phyloP scores from a whole-genome alignment of 1,140 invertebrate genomes.

The Diorhabda elongata region DNA sequence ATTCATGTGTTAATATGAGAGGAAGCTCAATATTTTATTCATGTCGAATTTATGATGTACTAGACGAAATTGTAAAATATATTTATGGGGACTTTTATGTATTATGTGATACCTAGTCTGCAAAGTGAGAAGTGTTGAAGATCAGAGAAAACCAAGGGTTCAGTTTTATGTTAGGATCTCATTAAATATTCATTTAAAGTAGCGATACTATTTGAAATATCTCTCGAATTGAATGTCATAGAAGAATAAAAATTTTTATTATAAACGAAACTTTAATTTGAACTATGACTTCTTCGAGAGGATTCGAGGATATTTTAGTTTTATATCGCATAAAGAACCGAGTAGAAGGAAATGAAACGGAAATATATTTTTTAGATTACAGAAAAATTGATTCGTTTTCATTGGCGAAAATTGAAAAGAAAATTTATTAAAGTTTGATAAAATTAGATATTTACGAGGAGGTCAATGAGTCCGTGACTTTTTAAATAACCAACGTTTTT shows the following conservation, averaged over 20 bases:
- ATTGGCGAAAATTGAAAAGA: too few species aligned
- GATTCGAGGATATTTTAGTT: neutral
- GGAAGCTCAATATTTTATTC: conserved; percentile 38
- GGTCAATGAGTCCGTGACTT: too few species aligned
- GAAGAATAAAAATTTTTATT: conserved; percentile 2
- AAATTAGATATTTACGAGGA: too few species aligned
- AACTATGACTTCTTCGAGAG: neutral
- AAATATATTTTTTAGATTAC: conserved; percentile 3
- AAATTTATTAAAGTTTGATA: too few species aligned
- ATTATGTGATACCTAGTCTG: conserved; percentile 34
- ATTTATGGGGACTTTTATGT: conserved; percentile 40
- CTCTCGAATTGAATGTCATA: neutral
- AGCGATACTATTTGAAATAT: neutral
- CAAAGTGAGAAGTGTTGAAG: conserved; percentile 1
- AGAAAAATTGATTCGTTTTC: neutral
- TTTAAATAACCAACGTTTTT: too few species aligned
- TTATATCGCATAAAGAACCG: neutral
- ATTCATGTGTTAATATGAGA: too few species aligned
- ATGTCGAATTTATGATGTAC: conserved; percentile 36
- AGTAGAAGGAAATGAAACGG: neutral
- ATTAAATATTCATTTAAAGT: conserved; percentile 12
- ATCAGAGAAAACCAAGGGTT: conserved; percentile 12
- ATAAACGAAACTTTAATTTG: neutral
- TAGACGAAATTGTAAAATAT: conserved; percentile 45
- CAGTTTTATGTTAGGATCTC: conserved; percentile 3